Conservation (phyloP, 2,888 invertebrate species). For the Cartodere bifasciata region DNA sequence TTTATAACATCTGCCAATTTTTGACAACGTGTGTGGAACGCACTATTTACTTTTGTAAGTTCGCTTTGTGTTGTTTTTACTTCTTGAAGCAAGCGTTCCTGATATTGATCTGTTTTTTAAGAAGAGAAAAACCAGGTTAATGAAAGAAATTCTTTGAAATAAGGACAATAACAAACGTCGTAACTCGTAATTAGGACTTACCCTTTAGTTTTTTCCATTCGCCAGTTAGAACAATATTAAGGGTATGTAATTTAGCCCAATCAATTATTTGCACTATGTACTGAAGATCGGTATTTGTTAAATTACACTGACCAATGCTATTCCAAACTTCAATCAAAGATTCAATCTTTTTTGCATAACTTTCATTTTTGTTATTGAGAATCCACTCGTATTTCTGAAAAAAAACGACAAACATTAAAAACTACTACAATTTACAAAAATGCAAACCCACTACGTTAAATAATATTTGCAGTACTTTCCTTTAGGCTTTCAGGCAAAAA, state of each 20-base stretch:
- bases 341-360: slow-evolving; percentile 26
- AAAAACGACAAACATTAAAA: too few species aligned
- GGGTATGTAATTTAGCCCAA: slow-evolving; percentile 32
- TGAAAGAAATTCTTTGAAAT: slow-evolving; percentile 12
- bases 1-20: slow-evolving; percentile 31
- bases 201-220: slow-evolving; percentile 32
- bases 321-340: slow-evolving; percentile 30
- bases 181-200: too few species aligned
- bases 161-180: slow-evolving; percentile 13
- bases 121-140: slow-evolving; percentile 1
- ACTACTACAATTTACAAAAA: too few species aligned
- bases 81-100: slow-evolving; percentile 20
- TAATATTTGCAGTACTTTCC: too few species aligned
- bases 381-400: slow-evolving; percentile 30
- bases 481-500: too few species aligned
- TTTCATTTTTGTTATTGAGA: slow-evolving; percentile 28
- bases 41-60: slow-evolving; percentile 25
- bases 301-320: slow-evolving; percentile 24
- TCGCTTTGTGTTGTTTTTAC: slow-evolving; percentile 28
- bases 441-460: too few species aligned
- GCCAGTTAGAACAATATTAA: slow-evolving; percentile 31
- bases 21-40: slow-evolving; percentile 28
- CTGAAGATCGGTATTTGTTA: slow-evolving; percentile 24
- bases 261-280: slow-evolving; percentile 31
- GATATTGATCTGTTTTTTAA: slow-evolving; percentile 18